Percentiles rank a stretch among this genome's conserved stretches.
These are phyloP conservation scores for Astreopora myriophthalma DNA, from an alignment of 64 coral and sea anemone species.

Conservation along the genomic window DNA sequence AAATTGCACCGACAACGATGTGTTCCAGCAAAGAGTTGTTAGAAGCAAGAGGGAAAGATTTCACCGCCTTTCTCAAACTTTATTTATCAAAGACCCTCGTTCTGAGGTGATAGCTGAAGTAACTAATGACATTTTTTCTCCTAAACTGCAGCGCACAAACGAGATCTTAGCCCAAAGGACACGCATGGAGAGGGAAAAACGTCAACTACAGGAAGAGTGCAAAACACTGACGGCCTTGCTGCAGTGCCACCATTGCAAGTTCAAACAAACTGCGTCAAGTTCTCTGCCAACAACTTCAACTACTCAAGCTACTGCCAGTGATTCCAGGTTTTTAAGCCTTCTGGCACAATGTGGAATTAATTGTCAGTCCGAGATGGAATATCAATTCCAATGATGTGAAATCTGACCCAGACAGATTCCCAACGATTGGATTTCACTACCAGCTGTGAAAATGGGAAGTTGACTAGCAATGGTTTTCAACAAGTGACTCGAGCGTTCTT, in stretches of 20 bases:
- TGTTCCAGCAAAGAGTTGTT: no score
- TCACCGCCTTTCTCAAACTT: no score
- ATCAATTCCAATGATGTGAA: not conserved
- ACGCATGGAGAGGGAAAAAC: not conserved
- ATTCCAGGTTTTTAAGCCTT: not conserved
- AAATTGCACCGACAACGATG: no score
- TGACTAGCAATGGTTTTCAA: no score
- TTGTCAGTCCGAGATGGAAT: not conserved
- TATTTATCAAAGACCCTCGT: no score
- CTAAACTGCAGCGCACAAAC: not conserved
- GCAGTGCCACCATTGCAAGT: not conserved
- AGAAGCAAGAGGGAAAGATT: no score
- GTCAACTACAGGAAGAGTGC: not conserved
- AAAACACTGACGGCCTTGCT: not conserved
- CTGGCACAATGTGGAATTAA: not conserved
- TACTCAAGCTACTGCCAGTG: no score
- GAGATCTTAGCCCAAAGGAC: not conserved
- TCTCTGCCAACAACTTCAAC: not conserved
- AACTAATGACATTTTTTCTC: not conserved
- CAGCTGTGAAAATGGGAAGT: no score
- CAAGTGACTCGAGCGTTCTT: no score
- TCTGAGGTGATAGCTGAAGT: no score
- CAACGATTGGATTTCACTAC: no score
- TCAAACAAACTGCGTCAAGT: not conserved
- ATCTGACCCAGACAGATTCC: no score